Evolutionary conservation across 2,797 vertebrate genomes (phyloP).

Genomic region (Alfaro cultratus): DNA sequence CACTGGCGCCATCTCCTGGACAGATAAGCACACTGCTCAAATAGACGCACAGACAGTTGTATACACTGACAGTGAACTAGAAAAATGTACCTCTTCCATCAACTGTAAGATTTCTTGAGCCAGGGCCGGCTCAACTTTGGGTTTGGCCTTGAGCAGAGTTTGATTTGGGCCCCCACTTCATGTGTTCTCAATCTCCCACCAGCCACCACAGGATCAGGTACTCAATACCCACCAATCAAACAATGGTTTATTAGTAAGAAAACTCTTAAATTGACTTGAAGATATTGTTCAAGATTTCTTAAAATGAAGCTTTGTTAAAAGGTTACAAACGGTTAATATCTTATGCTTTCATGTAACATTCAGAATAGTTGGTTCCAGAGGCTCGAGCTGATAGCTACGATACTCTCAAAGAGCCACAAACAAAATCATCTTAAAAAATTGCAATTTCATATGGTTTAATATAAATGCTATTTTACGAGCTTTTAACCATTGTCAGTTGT

Average conservation of each 20-base stretch:
- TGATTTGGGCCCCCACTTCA: background rate
- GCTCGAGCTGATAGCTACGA: background rate
- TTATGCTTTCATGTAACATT: background rate
- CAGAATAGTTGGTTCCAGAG: background rate
- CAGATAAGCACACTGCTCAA: constrained; percentile 21
- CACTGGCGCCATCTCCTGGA: constrained; percentile 83
- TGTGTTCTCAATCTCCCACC: background rate
- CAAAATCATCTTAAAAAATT: background rate
- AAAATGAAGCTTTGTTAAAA: background rate
- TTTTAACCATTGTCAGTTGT: background rate
- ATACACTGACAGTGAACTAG: background rate
- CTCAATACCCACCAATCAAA: background rate
- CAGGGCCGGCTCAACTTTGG: background rate
- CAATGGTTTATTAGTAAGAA: background rate
- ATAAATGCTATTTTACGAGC: background rate
- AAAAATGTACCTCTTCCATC: background rate
- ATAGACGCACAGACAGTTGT: constrained; percentile 4
- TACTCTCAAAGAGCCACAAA: background rate
- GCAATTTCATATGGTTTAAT: background rate
- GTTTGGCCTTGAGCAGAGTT: background rate
- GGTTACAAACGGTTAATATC: background rate
- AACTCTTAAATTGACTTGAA: background rate
- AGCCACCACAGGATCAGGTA: background rate
- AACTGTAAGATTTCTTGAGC: background rate
- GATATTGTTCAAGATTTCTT: background rate